Evolutionary conservation across 2,797 vertebrate genomes (phyloP).

Genomic region (Channallabes apus): DNA sequence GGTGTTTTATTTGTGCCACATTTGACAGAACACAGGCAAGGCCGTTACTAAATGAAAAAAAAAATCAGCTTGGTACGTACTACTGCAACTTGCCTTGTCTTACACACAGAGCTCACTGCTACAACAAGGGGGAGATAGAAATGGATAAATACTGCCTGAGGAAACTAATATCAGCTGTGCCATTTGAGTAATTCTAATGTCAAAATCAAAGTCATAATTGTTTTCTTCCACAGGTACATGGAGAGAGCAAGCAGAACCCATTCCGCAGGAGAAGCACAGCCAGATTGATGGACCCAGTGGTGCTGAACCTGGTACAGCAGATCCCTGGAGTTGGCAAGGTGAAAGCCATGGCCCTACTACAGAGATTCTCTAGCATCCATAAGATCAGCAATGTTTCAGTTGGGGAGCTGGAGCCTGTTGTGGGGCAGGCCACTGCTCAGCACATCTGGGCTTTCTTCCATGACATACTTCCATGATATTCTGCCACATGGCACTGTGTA

Average conservation of each 20-base stretch:
- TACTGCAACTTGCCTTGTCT: background rate
- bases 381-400: slow-evolving; percentile 74
- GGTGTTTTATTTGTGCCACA: background rate
- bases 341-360: slow-evolving; percentile 82
- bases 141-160: background rate
- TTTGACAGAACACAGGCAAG: background rate
- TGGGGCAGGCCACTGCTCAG: slow-evolving; percentile 76
- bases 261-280: slow-evolving; percentile 69
- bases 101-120: background rate
- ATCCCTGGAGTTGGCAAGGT: slow-evolving; percentile 85
- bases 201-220: background rate
- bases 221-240: slow-evolving; percentile 73
- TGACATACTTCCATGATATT: slow-evolving; percentile 29
- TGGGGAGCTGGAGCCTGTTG: slow-evolving; percentile 73
- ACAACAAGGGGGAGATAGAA: background rate
- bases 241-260: slow-evolving; percentile 80
- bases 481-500: background rate
- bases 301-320: slow-evolving; percentile 77
- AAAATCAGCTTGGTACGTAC: background rate
- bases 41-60: background rate
- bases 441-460: slow-evolving; percentile 79
- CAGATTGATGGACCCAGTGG: slow-evolving; percentile 65
- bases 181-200: background rate
- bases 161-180: background rate
- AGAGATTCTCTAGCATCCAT: slow-evolving; percentile 80